phyloP scores from a whole-genome alignment of 2,113 vertebrate genomes.

The Pteruthius melanotis region DNA sequence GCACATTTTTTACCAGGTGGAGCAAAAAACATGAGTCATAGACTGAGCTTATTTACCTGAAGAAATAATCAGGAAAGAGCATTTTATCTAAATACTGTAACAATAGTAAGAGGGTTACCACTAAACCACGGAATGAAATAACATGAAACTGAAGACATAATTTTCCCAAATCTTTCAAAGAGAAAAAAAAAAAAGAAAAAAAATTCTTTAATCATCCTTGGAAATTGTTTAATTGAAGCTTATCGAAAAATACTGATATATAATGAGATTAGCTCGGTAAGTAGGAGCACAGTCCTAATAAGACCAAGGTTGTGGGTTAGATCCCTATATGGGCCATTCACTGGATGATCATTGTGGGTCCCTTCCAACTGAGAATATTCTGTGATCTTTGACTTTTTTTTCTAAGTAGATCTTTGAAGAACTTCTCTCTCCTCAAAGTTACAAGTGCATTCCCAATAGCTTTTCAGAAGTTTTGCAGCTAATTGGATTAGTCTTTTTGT shows the following conservation, averaged over 20 bases:
- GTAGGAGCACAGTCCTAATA: not conserved
- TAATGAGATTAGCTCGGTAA: not conserved
- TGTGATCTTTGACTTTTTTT: not conserved
- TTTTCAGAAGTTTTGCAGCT: not conserved
- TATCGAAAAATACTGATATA: not conserved
- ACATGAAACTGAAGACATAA: not conserved
- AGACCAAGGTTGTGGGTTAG: not conserved
- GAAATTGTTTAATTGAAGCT: not conserved
- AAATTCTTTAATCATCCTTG: not conserved
- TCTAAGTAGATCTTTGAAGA: not conserved
- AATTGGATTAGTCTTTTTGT: not conserved
- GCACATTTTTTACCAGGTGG: not conserved
- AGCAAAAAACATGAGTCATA: not conserved
- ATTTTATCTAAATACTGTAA: not conserved
- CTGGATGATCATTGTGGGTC: not conserved
- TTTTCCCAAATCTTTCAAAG: not conserved
- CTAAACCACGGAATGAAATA: not conserved
- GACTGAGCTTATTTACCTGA: not conserved
- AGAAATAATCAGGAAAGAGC: not conserved
- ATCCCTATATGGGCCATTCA: not conserved
- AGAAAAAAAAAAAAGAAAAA: not conserved
- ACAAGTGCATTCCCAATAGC: not conserved
- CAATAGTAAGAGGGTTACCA: not conserved
- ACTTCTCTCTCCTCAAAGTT: not conserved
- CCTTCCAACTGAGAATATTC: not conserved